Evolutionary conservation across 1,140 invertebrate species (phyloP).

Genomic region (Cydia fagiglandana): DNA sequence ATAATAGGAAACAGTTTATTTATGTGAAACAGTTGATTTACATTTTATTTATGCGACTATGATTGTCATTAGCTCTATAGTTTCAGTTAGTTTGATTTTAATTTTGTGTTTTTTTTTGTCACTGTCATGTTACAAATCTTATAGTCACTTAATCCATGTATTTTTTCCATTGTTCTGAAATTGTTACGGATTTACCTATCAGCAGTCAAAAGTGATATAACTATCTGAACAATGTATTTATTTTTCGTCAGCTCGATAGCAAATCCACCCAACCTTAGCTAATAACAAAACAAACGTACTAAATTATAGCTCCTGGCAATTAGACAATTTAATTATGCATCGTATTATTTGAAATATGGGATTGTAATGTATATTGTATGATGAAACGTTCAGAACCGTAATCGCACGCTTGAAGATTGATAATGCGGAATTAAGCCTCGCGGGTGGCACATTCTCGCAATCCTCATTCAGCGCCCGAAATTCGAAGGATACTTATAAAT

Average conservation of each 20-base stretch:
- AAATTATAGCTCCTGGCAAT: background rate
- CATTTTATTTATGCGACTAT: too few relatives aligned
- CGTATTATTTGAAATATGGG: conserved; percentile 7
- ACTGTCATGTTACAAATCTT: too few relatives aligned
- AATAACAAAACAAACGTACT: background rate
- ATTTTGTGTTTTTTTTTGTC: too few relatives aligned
- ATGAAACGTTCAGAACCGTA: conserved; percentile 52
- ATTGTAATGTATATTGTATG: conserved; percentile 2
- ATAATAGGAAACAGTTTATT: too few relatives aligned
- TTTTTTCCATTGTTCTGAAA: too few relatives aligned
- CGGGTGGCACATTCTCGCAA: conserved; percentile 35
- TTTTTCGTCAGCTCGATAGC: background rate
- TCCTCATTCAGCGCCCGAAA: conserved; percentile 31
- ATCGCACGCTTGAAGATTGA: conserved; percentile 66
- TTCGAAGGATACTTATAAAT: conserved; percentile 27
- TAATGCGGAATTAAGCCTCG: conserved; percentile 66
- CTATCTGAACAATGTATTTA: too few relatives aligned
- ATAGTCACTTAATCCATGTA: too few relatives aligned
- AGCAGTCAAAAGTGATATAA: too few relatives aligned
- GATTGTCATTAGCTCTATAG: too few relatives aligned
- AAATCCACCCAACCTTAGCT: background rate
- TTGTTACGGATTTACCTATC: too few relatives aligned
- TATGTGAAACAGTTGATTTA: too few relatives aligned
- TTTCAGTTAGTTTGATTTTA: too few relatives aligned
- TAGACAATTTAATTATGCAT: background rate